These are phyloP conservation scores for Apeltes quadracus DNA, from an alignment of 2,113 vertebrate genomes.

Conservation along the genomic window DNA sequence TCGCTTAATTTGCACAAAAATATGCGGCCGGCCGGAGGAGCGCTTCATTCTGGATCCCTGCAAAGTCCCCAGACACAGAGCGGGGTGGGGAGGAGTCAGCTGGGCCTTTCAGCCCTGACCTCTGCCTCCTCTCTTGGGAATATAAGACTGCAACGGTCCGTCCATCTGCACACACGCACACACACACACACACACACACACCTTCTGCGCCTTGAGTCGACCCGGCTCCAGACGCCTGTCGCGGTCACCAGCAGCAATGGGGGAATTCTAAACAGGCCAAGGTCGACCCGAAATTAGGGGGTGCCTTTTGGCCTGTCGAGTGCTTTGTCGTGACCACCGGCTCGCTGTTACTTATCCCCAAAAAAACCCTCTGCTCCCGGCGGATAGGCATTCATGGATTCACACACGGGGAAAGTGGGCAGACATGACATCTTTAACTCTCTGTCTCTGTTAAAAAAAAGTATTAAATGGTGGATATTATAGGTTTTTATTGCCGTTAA, in stretches of 20 bases:
- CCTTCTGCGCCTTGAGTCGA: conserved; percentile 12
- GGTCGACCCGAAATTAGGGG: conserved; percentile 67
- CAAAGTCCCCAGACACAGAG: conserved; percentile 50
- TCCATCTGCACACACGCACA: conserved; percentile 71
- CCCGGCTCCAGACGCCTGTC: conserved; percentile 67
- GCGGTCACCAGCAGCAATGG: conserved; percentile 53
- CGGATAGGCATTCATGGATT: conserved; percentile 7
- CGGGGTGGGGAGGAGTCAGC: conserved; percentile 49
- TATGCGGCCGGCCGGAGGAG: conserved; percentile 49
- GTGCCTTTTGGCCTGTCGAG: conserved; percentile 58
- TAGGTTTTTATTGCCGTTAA: no score
- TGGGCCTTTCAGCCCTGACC: conserved; percentile 73
- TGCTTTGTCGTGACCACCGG: conserved; percentile 66
- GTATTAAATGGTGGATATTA: no score
- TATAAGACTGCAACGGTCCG: conserved; percentile 64
- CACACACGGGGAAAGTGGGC: conserved; percentile 38
- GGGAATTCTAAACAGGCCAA: conserved; percentile 61
- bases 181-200: conserved; percentile 18
- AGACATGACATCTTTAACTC: no score
- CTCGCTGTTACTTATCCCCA: conserved; percentile 40
- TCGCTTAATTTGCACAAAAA: conserved; percentile 66
- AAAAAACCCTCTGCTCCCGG: conserved; percentile 2
- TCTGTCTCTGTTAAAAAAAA: no score
- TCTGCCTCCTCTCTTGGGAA: conserved; percentile 61
- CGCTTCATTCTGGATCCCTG: conserved; percentile 49